These are phyloP conservation scores for Brachionus rubens DNA, from an alignment of 1,140 invertebrate genomes.

Conservation along the genomic window DNA sequence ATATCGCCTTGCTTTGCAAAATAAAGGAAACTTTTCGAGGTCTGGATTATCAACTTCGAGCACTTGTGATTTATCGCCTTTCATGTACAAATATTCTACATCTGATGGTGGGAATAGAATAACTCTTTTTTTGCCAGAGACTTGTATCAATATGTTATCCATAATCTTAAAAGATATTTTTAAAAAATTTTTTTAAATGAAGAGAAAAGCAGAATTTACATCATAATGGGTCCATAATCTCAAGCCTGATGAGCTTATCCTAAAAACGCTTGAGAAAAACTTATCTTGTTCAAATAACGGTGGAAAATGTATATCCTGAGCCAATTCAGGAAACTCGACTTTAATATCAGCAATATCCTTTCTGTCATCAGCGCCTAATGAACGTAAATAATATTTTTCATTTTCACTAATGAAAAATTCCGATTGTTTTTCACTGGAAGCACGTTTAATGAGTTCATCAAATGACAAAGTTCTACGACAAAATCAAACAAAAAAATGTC, in stretches of 20 bases:
- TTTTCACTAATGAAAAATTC: conserved; percentile 59
- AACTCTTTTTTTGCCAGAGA: conserved; percentile 63
- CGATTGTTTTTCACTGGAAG: conserved; percentile 53
- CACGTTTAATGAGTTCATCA: conserved; percentile 60
- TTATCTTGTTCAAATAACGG: conserved; percentile 58
- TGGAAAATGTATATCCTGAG: conserved; percentile 62
- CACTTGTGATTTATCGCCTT: conserved; percentile 66
- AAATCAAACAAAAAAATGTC: conserved; percentile 37
- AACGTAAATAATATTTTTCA: conserved; percentile 65
- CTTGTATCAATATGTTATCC: conserved; percentile 66
- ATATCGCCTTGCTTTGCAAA: conserved; percentile 51
- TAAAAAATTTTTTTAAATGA: neutral
- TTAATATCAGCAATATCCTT: conserved; percentile 62
- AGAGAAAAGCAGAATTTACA: conserved; percentile 52
- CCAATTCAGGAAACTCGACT: conserved; percentile 62
- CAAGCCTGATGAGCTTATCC: conserved; percentile 62
- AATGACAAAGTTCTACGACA: conserved; percentile 61
- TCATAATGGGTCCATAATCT: conserved; percentile 69
- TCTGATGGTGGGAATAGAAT: conserved; percentile 64
- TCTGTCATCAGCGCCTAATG: conserved; percentile 63
- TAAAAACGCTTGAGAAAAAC: conserved; percentile 66
- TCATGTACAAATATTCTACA: conserved; percentile 63
- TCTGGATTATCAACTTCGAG: conserved; percentile 58
- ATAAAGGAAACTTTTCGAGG: conserved; percentile 53
- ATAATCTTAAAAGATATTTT: conserved; percentile 63